Conservation (phyloP, 2,797 vertebrate species). For the Steatocranus sp. region DNA sequence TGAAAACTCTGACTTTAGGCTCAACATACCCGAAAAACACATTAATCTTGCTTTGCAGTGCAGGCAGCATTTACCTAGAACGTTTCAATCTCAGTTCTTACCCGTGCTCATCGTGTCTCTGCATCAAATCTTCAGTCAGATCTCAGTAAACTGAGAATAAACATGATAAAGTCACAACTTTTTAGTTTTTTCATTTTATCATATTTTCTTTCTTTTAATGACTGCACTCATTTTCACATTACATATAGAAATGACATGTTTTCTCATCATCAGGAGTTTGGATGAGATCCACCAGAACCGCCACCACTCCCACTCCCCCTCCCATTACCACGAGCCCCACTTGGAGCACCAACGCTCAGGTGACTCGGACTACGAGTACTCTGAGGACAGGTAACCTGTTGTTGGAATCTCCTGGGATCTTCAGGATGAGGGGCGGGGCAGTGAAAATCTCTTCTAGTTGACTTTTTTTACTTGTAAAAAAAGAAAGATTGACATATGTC, state of each 20-base stretch:
- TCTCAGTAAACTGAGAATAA: not conserved
- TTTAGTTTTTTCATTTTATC: not conserved
- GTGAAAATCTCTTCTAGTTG: not conserved
- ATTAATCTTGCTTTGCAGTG: fast-evolving
- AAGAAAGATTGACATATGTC: not conserved
- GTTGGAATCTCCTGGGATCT: not conserved
- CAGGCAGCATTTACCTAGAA: not conserved
- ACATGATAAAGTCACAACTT: not conserved
- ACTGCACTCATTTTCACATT: not conserved
- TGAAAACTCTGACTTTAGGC: not conserved
- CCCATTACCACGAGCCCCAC: constrained; percentile 87
- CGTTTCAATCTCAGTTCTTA: not conserved
- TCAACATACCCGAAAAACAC: fast-evolving
- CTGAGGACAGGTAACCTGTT: constrained; percentile 91
- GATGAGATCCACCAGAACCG: constrained; percentile 98
- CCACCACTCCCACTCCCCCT: constrained; percentile 87
- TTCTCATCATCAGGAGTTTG: constrained; percentile 84
- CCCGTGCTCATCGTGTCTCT: not conserved
- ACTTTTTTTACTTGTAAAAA: not conserved
- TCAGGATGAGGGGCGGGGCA: not conserved
- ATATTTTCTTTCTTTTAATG: not conserved
- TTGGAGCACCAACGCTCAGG: constrained; percentile 84
- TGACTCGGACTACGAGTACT: constrained; percentile 92
- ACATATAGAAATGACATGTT: not conserved
- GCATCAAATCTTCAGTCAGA: fast-evolving